Base-by-base conservation (phyloP, 2,797 vertebrate genomes). In the Buphagus erythrorhynchus region DNA sequence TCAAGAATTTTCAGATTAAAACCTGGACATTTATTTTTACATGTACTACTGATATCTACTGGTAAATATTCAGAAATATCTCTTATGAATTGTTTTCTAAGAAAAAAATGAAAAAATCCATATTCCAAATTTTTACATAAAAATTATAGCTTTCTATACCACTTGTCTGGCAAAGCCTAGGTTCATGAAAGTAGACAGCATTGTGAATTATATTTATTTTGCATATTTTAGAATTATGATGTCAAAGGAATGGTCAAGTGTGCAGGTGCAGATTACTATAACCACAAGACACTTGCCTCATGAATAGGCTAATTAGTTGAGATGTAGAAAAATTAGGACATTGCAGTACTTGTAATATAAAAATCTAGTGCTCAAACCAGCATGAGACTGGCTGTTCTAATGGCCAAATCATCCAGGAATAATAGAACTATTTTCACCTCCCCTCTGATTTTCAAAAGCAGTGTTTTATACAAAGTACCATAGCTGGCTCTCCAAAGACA, bases 241-340 rank as follows among this genome's bases (percentile, higher is more conserved):
- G 57, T 57, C 69, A 94, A 78, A 92, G 9, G 29, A 81, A 6
- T 57, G 38, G 66, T 93, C 78, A 75, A 94, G 81, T 91, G 51
- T 94, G 55, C 88, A 89, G 88, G 87, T 94, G 73, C 84, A 95
- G 54, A 88, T 66, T 86, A 90, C 58, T 93, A 86, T 24, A 93
- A 83, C 48, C 74, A 84, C 33, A 68, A 88, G 40, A 86, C 73
- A 69, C 13, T 76, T 95, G 73, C 48, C 17, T 88, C 65, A 63
- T 65, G 74, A 94, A 94, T 71, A 33, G 16, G 29, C 52, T 94
- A 92, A 95, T 97, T 96, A 91, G 24, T 46, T 16, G 58, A 71
- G 28, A 31, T 80, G 54, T 25, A 78, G 42, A 86, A 94, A 92
- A 95, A 95, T 42, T 58, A 88, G 62, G 31, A 49, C 45, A 87